Base-by-base conservation (phyloP, 2,888 invertebrate species). In the Cosmia pyralina region DNA sequence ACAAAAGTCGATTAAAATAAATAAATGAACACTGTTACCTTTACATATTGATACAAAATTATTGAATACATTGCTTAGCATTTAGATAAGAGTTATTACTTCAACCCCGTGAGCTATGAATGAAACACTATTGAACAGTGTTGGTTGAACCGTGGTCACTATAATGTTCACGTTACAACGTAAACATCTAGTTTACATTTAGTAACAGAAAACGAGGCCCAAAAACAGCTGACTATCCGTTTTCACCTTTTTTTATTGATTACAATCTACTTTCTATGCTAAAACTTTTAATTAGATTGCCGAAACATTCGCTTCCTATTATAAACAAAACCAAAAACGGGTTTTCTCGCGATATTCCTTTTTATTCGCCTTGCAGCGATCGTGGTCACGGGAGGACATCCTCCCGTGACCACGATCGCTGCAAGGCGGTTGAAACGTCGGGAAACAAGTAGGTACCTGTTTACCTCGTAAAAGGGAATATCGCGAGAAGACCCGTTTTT, bases 271-370 rank as follows among this genome's bases (percentile, higher is more conserved):
- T 53, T 52, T 69, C 50, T n/a, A 17, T 48, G 17, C 50, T 52
- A 17, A 64, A 81, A 79, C 55, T 75, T 79, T 79, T 70, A 81
- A 79, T 81, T 60, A 70, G 70, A 55, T 70, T 41, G 38, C 64
- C 22, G 46, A 57, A 64, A 67, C 28, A 75, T 41, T 55, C 46
- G 13, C 53, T 38, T 46, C 34, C 13, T 28, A 52, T n/a, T n/a
- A n/a, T n/a, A n/a, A n/a, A n/a, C n/a, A n/a, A n/a, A n/a, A n/a
- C n/a, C n/a, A n/a, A n/a, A n/a, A n/a, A n/a, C n/a, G n/a, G n/a
- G n/a, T n/a, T n/a, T n/a, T n/a, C n/a, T n/a, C n/a, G n/a, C n/a
- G n/a, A n/a, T n/a, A n/a, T n/a, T n/a, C n/a, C n/a, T n/a, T n/a
- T n/a, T n/a, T n/a, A n/a, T n/a, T n/a, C n/a, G n/a, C n/a, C n/a